Percentiles rank a stretch among this genome's conserved stretches.
These are phyloP conservation scores for Notarius quadriscutis DNA, from an alignment of 2,113 vertebrate species.

Conservation along the genomic window DNA sequence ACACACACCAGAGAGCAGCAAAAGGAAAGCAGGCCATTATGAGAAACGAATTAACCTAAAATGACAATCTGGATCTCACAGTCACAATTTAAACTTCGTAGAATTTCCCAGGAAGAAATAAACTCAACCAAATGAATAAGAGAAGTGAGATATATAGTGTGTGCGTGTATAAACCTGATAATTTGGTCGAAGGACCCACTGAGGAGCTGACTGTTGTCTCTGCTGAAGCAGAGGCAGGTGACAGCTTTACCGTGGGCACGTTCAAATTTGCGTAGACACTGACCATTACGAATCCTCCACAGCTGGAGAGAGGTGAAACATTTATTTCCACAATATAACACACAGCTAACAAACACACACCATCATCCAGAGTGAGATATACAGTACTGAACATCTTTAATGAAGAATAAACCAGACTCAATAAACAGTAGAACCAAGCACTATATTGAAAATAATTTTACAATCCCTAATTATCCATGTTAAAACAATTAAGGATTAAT, in stretches of 20 bases:
- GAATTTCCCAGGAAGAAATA: background rate
- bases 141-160: background rate
- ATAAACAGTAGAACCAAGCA: background rate
- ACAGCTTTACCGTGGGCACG: constrained; percentile 95
- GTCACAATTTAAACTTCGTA: background rate
- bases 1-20: background rate
- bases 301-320: constrained; percentile 70
- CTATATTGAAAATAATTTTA: background rate
- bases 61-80: background rate
- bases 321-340: background rate
- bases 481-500: too few relatives aligned
- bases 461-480: too few relatives aligned
- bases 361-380: background rate
- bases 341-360: background rate
- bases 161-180: constrained; percentile 80
- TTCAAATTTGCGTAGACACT: constrained; percentile 91
- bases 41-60: background rate
- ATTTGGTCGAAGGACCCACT: constrained; percentile 96
- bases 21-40: background rate
- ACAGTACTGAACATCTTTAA: background rate
- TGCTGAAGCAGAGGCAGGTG: constrained; percentile 93
- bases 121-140: background rate
- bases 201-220: constrained; percentile 94
- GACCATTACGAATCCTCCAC: constrained; percentile 98
- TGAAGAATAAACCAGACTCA: background rate